A percentile compares a stretch with the other conserved stretches of the same genome.
Evolutionary conservation across 2,888 invertebrate genomes (phyloP).

Genomic region (Leptothorax acervorum): DNA sequence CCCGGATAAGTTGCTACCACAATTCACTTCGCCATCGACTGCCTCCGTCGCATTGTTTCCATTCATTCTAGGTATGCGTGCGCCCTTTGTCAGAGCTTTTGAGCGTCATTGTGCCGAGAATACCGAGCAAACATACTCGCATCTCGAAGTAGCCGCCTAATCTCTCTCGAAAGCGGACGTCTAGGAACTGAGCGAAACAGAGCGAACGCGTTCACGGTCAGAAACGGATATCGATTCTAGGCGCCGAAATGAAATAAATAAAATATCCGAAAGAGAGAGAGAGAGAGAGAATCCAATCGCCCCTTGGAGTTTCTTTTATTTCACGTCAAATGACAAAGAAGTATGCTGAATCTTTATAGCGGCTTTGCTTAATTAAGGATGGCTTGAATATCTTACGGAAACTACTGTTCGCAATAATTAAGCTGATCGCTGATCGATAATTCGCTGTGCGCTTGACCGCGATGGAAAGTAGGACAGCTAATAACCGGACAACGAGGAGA

Average conservation of each 20-base stretch:
- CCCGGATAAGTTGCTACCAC: constrained; percentile 66
- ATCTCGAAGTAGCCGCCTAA: constrained; percentile 64
- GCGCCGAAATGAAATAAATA: not conserved
- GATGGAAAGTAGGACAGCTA: constrained; percentile 29
- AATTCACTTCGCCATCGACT: constrained; percentile 68
- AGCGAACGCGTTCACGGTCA: constrained; percentile 13
- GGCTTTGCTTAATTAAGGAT: constrained; percentile 20
- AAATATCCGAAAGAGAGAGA: not conserved
- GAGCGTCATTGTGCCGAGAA: constrained; percentile 68
- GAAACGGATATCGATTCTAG: not conserved
- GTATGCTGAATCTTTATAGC: not conserved
- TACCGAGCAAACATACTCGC: constrained; percentile 68
- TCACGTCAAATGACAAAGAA: not conserved
- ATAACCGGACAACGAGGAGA: constrained; percentile 12
- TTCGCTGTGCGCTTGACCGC: not conserved
- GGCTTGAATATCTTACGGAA: not conserved
- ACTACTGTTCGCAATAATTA: constrained; percentile 22
- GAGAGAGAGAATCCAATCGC: not conserved
- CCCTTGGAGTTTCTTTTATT: not conserved
- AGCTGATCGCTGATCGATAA: not conserved
- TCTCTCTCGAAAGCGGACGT: constrained; percentile 66
- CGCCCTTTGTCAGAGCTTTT: constrained; percentile 69
- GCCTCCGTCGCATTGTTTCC: constrained; percentile 69
- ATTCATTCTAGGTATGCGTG: constrained; percentile 70
- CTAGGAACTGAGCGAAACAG: constrained; percentile 12